These are phyloP conservation scores for Luehdorfia chinensis DNA, from an alignment of 1,140 invertebrate species.

Conservation along the genomic window DNA sequence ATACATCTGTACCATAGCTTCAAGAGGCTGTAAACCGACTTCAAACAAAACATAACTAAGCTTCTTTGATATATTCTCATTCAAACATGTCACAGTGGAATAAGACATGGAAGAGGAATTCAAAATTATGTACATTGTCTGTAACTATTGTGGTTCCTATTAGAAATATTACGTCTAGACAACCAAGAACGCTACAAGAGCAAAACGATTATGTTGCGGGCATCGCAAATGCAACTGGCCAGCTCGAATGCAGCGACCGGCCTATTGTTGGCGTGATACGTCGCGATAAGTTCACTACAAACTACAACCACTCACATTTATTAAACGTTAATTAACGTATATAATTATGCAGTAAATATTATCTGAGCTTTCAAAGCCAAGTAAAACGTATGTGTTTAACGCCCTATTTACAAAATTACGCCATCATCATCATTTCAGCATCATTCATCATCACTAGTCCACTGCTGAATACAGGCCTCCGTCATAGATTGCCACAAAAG, in stretches of 20 bases:
- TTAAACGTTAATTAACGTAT: conserved; percentile 44
- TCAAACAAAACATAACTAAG: conserved; percentile 7
- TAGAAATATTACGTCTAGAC: conserved; percentile 71
- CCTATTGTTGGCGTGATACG: conserved; percentile 68
- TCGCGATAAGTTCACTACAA: conserved; percentile 48
- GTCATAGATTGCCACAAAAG: too few species aligned
- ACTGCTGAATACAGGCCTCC: too few species aligned
- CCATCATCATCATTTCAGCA: too few species aligned
- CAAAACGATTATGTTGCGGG: conserved; percentile 44
- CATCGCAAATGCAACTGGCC: conserved; percentile 31
- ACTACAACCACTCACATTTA: conserved; percentile 35
- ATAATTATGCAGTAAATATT: conserved; percentile 53
- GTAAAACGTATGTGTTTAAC: too few species aligned
- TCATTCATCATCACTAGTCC: too few species aligned
- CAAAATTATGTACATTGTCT: conserved; percentile 33
- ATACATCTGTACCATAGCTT: too few species aligned
- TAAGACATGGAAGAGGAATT: conserved; percentile 22
- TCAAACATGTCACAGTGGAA: conserved; percentile 17
- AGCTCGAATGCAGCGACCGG: conserved; percentile 19
- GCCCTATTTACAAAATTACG: too few species aligned
- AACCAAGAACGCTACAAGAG: conserved; percentile 54
- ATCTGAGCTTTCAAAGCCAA: conserved; percentile 19
- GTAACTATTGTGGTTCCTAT: conserved; percentile 42
- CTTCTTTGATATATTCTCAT: too few species aligned
- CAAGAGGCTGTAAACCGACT: too few species aligned